Evolutionary conservation across 2,113 vertebrate species (phyloP).

Genomic region (Syrrhaptes paradoxus): DNA sequence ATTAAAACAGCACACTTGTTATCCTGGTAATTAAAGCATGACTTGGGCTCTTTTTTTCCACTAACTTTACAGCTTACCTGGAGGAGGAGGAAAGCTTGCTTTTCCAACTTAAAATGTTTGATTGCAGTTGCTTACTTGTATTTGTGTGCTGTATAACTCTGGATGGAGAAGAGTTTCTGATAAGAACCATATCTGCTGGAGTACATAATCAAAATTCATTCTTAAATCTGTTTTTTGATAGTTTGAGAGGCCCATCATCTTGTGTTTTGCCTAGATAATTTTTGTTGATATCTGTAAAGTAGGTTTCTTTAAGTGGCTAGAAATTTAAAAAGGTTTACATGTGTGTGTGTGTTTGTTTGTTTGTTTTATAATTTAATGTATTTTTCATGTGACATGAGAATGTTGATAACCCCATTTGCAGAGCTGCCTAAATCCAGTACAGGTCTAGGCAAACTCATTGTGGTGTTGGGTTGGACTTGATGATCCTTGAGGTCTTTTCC

Average conservation of each 20-base stretch:
- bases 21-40: not conserved
- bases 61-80: not conserved
- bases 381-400: not conserved
- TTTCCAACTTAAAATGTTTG: not conserved
- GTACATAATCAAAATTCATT: not conserved
- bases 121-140: not conserved
- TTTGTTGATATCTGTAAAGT: not conserved
- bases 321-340: not conserved
- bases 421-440: not conserved
- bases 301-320: not conserved
- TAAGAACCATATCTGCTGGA: rapidly evolving
- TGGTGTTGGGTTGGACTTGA: too few species aligned
- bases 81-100: not conserved
- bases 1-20: not conserved
- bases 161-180: not conserved
- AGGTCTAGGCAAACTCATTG: not conserved
- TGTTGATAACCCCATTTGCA: not conserved
- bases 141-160: not conserved
- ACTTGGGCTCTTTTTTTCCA: not conserved
- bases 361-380: not conserved
- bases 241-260: not conserved
- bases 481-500: too few species aligned
- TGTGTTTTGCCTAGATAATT: not conserved
- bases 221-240: not conserved
- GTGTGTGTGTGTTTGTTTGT: too few species aligned